Evolutionary conservation across 2,113 vertebrate genomes (phyloP).

Genomic region (Bubo scandiacus): DNA sequence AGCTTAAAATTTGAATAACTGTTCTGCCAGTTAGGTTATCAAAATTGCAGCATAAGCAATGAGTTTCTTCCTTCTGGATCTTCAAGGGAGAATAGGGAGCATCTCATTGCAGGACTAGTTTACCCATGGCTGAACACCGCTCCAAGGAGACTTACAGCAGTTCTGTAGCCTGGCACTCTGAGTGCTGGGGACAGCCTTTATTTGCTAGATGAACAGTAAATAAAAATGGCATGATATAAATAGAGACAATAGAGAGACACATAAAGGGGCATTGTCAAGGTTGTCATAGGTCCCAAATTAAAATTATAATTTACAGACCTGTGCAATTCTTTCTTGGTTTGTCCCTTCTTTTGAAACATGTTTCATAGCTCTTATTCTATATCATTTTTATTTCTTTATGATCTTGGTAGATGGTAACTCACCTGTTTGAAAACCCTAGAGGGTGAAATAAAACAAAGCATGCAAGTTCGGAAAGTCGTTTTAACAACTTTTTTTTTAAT

Average conservation of each 20-base stretch:
- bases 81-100: not conserved
- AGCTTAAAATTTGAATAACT: conserved; percentile 85
- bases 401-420: conserved; percentile 46
- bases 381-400: conserved; percentile 51
- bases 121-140: not conserved
- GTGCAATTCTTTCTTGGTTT: not conserved
- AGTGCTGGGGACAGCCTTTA: conserved; percentile 21
- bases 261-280: conserved; percentile 25
- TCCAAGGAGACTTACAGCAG: conserved; percentile 25
- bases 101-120: not conserved
- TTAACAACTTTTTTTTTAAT: conserved; percentile 51
- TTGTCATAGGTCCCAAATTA: conserved; percentile 52
- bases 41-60: conserved; percentile 79
- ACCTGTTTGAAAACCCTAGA: conserved; percentile 50
- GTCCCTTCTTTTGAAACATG: conserved; percentile 8
- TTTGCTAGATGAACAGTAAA: conserved; percentile 58
- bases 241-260: conserved; percentile 31
- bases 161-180: not conserved
- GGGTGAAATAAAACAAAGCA: conserved; percentile 60
- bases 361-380: conserved; percentile 33
- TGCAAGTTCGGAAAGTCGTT: conserved; percentile 50
- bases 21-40: conserved; percentile 83
- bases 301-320: conserved; percentile 26
- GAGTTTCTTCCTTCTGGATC: conserved; percentile 67
- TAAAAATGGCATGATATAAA: conserved; percentile 45